These are phyloP conservation scores for Tetranychus cinnabarinus DNA, from an alignment of 1,140 invertebrate genomes.

Conservation along the genomic window DNA sequence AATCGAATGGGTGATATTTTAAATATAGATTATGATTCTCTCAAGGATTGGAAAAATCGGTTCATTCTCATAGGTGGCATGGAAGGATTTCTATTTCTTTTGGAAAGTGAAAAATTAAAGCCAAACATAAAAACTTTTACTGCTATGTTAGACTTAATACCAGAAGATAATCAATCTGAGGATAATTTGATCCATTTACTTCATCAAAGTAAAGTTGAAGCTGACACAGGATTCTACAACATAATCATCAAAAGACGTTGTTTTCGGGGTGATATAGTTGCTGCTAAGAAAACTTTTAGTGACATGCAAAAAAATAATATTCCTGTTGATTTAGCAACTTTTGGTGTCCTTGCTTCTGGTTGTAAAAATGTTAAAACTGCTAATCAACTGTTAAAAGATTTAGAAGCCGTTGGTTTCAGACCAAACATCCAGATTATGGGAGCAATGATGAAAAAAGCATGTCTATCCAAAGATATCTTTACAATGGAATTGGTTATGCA, in stretches of 20 bases:
- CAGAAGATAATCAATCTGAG: slow-evolving; percentile 36
- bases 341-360: slow-evolving; percentile 52
- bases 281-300: slow-evolving; percentile 34
- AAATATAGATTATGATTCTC: slow-evolving; percentile 6
- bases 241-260: slow-evolving; percentile 54
- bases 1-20: not conserved
- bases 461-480: slow-evolving; percentile 28
- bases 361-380: slow-evolving; percentile 36
- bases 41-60: not conserved
- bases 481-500: slow-evolving; percentile 42
- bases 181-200: slow-evolving; percentile 34
- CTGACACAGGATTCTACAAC: slow-evolving; percentile 62
- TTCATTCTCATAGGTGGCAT: slow-evolving; percentile 56
- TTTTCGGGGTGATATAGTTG: slow-evolving; percentile 33
- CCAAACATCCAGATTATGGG: slow-evolving; percentile 45
- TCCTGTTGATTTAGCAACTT: slow-evolving; percentile 50
- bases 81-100: slow-evolving; percentile 40
- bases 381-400: slow-evolving; percentile 35
- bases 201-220: slow-evolving; percentile 28
- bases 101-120: slow-evolving; percentile 34
- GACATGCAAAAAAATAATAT: slow-evolving; percentile 34
- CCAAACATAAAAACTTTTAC: slow-evolving; percentile 57
- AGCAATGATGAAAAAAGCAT: slow-evolving; percentile 36
- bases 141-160: slow-evolving; percentile 42
- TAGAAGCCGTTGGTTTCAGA: slow-evolving; percentile 33